Evolutionary conservation across 37 sponge, comb jelly and placozoan genomes (phyloP).

Genomic region (Halisarca cf. caerulea): DNA sequence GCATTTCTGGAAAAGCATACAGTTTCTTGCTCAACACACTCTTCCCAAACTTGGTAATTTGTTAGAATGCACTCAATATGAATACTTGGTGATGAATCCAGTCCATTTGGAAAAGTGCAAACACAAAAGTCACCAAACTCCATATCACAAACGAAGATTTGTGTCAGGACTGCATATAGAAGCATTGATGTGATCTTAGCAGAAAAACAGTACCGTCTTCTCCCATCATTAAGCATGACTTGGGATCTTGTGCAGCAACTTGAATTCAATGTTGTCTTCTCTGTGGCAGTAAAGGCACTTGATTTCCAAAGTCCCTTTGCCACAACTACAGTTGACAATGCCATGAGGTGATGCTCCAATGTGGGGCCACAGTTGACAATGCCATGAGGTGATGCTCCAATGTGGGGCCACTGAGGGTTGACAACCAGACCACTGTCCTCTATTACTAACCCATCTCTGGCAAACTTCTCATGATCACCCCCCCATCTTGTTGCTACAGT

Average conservation of each 20-base stretch:
- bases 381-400: slow-evolving; percentile 13
- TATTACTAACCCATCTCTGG: neutral
- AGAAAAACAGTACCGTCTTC: neutral
- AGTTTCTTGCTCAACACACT: slow-evolving; percentile 1
- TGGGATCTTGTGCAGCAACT: neutral
- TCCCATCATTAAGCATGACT: neutral
- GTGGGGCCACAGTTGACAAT: slow-evolving; percentile 10
- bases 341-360: slow-evolving; percentile 16
- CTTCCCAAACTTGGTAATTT: slow-evolving; percentile 26
- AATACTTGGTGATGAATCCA: neutral
- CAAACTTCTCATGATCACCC: neutral
- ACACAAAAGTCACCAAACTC: slow-evolving; percentile 64
- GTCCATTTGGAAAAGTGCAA: slow-evolving; percentile 30
- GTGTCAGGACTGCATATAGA: slow-evolving; percentile 49
- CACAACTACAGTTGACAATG: neutral
- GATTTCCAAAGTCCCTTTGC: slow-evolving; percentile 23
- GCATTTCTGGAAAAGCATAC: slow-evolving; percentile 30
- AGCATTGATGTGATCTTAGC: slow-evolving; percentile 24
- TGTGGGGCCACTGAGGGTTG: slow-evolving; percentile 20
- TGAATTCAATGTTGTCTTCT: neutral
- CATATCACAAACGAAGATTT: slow-evolving; percentile 33
- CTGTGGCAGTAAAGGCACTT: slow-evolving; percentile 43
- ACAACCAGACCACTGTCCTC: slow-evolving; percentile 36
- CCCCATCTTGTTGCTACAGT: neutral
- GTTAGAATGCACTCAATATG: slow-evolving; percentile 38